Conservation (phyloP, 2,888 invertebrate genomes). For the Anticlea derivata region DNA sequence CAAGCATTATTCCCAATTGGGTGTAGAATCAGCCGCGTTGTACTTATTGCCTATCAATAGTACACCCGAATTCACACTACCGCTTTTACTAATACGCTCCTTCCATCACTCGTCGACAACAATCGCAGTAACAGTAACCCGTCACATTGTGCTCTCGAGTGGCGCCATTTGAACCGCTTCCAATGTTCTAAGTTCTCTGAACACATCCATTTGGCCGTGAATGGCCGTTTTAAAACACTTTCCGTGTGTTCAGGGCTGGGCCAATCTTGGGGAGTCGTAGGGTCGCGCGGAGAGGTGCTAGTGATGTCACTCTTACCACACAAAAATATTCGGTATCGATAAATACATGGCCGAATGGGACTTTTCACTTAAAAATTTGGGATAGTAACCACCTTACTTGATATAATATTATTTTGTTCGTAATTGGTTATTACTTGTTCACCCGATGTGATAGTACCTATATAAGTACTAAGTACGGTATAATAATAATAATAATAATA, state of each 20-base stretch:
- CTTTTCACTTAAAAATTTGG: no score
- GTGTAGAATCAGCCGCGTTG: no score
- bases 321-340: not conserved
- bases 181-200: conserved; percentile 42
- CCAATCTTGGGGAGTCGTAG: conserved; percentile 37
- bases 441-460: no score
- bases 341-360: not conserved
- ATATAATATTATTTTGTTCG: no score
- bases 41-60: no score
- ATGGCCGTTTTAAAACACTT: conserved; percentile 68
- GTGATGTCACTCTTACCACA: conserved; percentile 10
- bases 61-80: no score
- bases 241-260: conserved; percentile 62
- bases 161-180: conserved; percentile 37
- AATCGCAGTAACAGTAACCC: conserved; percentile 28
- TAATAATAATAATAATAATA: no score
- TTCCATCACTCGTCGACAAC: conserved; percentile 18
- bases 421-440: no score
- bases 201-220: conserved; percentile 53
- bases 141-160: conserved; percentile 33
- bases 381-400: no score
- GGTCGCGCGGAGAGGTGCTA: conserved; percentile 32
- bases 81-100: no score
- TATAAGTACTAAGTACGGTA: no score
- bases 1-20: no score